Evolutionary conservation across 2,888 invertebrate species (phyloP).

Genomic region (Eurytoma californica): DNA sequence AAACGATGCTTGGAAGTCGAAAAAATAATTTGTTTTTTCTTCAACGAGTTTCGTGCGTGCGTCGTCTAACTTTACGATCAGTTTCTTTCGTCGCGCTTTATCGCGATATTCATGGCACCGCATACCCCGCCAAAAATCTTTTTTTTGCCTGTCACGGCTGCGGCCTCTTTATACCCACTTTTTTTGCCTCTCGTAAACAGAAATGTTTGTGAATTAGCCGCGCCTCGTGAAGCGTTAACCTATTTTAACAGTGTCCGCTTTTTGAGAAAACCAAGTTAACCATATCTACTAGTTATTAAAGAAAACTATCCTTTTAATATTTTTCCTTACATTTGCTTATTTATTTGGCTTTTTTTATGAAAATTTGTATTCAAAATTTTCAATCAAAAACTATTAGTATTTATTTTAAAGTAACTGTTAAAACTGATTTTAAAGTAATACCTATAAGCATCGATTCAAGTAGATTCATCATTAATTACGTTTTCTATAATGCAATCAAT

Average conservation of each 20-base stretch:
- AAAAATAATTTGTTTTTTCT: constrained; percentile 20
- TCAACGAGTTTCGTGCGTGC: background rate
- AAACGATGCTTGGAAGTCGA: background rate
- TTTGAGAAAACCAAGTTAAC: background rate
- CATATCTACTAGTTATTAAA: background rate
- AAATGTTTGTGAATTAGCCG: constrained; percentile 24
- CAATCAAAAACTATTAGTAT: no score
- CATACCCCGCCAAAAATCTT: constrained; percentile 17
- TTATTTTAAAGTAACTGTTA: no score
- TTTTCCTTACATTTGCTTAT: background rate
- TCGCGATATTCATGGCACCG: constrained; percentile 17
- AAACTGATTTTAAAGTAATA: no score
- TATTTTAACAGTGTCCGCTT: constrained; percentile 27
- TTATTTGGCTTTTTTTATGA: no score
- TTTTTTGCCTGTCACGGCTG: background rate
- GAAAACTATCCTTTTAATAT: background rate
- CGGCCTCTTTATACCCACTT: background rate
- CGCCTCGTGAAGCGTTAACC: background rate
- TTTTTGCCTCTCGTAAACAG: constrained; percentile 14
- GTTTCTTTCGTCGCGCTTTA: constrained; percentile 17
- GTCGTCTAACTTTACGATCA: constrained; percentile 32
- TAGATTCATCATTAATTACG: no score
- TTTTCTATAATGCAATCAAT: no score
- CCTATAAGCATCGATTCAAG: no score
- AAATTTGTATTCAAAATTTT: no score